Evolutionary conservation across 2,797 vertebrate genomes (phyloP), one percentile per base, ranked within the genome.

Genomic region (Acrossocheilus fasciatus): DNA sequence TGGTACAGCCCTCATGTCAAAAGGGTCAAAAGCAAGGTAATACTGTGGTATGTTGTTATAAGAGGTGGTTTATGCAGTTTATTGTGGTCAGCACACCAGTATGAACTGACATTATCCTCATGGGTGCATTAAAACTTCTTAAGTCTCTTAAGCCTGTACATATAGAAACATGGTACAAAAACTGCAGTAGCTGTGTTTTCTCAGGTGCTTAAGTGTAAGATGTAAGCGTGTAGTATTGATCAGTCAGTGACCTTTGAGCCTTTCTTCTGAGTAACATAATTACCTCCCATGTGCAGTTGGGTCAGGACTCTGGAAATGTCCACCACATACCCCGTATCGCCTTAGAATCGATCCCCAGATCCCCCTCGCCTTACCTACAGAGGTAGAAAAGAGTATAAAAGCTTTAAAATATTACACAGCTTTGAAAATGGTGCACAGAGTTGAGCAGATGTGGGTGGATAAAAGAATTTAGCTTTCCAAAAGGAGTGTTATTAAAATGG

Each of bases 301-400:
- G 69, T 74, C 77, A 64, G 57, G 84, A 52, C 54, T 59, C 57
- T 47, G 78, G 84, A 81, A 86, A 86, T 74, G 78, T 86, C 69
- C 76, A 85, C 15, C 62, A 26, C 43, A 54, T 30, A 17, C 64
- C 64, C 18, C 1, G 4, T 36, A 15, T 72, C 20, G 6, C 76
- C 76, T 70, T 47, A 47, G 36, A 80, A 85, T 85, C 50, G 12
- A 36, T 79, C 20, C 18, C 66, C 39, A 62, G 64, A n/a, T 23
- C 3, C 6, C n/a, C 36, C 18, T 70, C 30, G 4, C 72, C 30
- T 50, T 18, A 50, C 45, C 41, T 47, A 23, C 59, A 47, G 64
- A 76, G 20, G 26, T 11, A 26, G 10, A 68, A 54, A 68, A 68
- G 9, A 34, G 12, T 41, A 59, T 59, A 59, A 78, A 59, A 64